Base-by-base conservation (phyloP, 2,113 vertebrate species). In the Mustelus asterias region DNA sequence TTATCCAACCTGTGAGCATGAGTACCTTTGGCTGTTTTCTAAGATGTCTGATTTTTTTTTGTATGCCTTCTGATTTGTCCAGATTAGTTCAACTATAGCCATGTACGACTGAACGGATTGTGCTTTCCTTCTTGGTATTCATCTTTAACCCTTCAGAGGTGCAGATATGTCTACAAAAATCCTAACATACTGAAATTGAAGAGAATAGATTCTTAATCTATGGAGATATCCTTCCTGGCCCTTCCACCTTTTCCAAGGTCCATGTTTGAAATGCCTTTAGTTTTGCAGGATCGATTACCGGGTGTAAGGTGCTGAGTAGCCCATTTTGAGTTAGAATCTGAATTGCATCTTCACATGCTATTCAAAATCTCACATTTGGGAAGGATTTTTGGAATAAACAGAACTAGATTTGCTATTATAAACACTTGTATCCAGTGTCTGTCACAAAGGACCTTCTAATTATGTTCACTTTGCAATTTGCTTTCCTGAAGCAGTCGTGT, bases 261-360 rank as follows among this genome's bases (percentile, higher is more conserved):
- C 76, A n/a, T 65, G 92, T 95, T 95, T 67, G 85, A 94, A 88
- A 96, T 96, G 97, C 96, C 97, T 98, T 97, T 97, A 97, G 97
- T 37, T 96, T 96, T 97, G 96, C 97, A 96, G 97, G 97, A 97
- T 98, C 97, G 97, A 97, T 98, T 96, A 96, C 24, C 90, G 96
- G 22, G 94, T 95, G 96, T 97, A 96, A 97, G 96, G 33, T 37
- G n/a, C 1, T 93, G 90, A 67, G 63, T 33, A 20, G 41, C 29
- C 54, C 54, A 33, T 4, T 29, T 70, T 72, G n/a, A 29, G 22
- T 94, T 44, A 22, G 63, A 48, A 70, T 72, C 37, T 70, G 67
- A 44, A 48, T 26, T 63, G 11, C 9, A 48, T 94, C 24, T 70
- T 8, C 37, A 69, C 24, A 1, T 94, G 11, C 22, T 67, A 72